These are phyloP conservation scores for Melitaea athalia DNA, from an alignment of 2,888 invertebrate species.

Conservation along the genomic window DNA sequence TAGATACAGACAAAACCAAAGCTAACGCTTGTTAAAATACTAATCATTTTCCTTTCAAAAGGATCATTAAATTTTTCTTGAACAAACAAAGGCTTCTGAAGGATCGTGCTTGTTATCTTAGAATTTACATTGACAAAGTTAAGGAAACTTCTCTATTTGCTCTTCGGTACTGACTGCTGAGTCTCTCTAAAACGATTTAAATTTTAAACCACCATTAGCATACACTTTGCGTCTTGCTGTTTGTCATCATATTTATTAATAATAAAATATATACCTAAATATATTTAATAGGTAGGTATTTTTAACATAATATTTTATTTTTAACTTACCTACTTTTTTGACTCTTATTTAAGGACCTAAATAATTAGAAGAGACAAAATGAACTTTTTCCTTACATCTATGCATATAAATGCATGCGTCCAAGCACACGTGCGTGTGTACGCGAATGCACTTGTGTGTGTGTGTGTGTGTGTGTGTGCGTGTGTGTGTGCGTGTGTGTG, in stretches of 20 bases:
- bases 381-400: too few species aligned
- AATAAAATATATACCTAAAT: too few species aligned
- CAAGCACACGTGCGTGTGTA: too few species aligned
- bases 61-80: conserved; percentile 21
- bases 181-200: conserved; percentile 12
- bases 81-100: conserved; percentile 17
- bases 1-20: neutral
- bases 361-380: too few species aligned
- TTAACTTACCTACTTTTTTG: too few species aligned
- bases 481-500: too few species aligned
- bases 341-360: too few species aligned
- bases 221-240: neutral
- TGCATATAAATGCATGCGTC: too few species aligned
- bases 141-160: conserved; percentile 12
- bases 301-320: too few species aligned
- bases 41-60: conserved; percentile 10
- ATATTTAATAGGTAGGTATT: too few species aligned
- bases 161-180: neutral
- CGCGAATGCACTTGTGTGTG: too few species aligned
- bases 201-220: conserved; percentile 11
- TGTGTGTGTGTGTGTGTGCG: too few species aligned
- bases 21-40: neutral
- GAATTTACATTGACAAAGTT: conserved; percentile 20
- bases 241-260: neutral
- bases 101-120: conserved; percentile 26